phyloP scores from a whole-genome alignment of 1,140 invertebrate species.

The Drosophila melanogaster region Release_6_plus_ISO1_MT NT_033777.3:20673501-20674000 shows the following conservation, averaged over 20 bases:
- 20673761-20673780: constrained; percentile 7
- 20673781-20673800: constrained; percentile 65
- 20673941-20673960: constrained; percentile 59
- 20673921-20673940: constrained; percentile 13
- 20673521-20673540: constrained; percentile 35
- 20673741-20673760: neutral
- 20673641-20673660: constrained; percentile 28
- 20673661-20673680: constrained; percentile 18
- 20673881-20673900: constrained; percentile 68
- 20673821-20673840: constrained; percentile 51
- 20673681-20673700: constrained; percentile 37
- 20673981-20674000: constrained; percentile 28
- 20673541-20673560: constrained; percentile 39
- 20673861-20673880: constrained; percentile 62
- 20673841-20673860: constrained; percentile 29
- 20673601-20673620: constrained; percentile 27
- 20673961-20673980: constrained; percentile 53
- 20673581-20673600: constrained; percentile 46
- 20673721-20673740: constrained; percentile 10
- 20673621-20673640: constrained; percentile 33
- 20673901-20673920: constrained; percentile 69
- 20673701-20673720: constrained; percentile 47
- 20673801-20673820: constrained; percentile 68
- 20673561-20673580: constrained; percentile 73
- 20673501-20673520: constrained; percentile 2